Percentiles rank a stretch among this genome's conserved stretches.
Conservation (phyloP, 2,888 invertebrate genomes). For the Drepana falcataria region DNA sequence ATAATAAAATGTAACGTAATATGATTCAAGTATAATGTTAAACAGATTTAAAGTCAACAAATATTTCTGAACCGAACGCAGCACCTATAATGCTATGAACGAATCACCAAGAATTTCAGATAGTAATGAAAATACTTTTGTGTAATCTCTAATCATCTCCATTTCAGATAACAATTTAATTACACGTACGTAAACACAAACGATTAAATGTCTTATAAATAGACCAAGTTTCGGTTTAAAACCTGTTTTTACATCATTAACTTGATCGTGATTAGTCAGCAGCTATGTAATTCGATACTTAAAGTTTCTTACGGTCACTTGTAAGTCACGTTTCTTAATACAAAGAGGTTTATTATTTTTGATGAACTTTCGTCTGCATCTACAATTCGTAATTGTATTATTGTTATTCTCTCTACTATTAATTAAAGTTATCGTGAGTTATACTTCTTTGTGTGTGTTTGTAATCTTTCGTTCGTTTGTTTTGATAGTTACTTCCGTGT, state of each 20-base stretch:
- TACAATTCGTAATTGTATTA: constrained; percentile 1
- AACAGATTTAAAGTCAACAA: too few species aligned
- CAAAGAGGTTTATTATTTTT: constrained; percentile 3
- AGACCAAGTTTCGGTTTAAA: background rate
- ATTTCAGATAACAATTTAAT: background rate
- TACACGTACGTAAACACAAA: background rate
- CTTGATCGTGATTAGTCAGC: constrained; percentile 20
- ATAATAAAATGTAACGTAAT: too few species aligned
- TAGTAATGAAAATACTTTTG: background rate
- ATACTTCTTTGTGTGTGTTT: background rate
- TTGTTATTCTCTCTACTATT: background rate
- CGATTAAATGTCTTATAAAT: constrained; percentile 1
- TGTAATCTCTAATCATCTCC: background rate
- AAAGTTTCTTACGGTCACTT: background rate
- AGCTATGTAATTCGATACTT: constrained; percentile 24
- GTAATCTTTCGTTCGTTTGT: background rate
- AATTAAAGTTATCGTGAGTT: background rate
- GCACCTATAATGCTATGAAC: too few species aligned
- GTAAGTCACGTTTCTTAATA: constrained; percentile 9
- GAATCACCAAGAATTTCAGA: background rate
- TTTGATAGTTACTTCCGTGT: background rate
- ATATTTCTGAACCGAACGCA: too few species aligned
- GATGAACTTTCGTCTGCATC: background rate
- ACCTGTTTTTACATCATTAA: constrained; percentile 2
- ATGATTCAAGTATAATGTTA: too few species aligned